Evolutionary conservation across 2,888 invertebrate genomes (phyloP), one percentile per base, ranked within the genome.

Genomic region (Sympetrum striolatum): DNA sequence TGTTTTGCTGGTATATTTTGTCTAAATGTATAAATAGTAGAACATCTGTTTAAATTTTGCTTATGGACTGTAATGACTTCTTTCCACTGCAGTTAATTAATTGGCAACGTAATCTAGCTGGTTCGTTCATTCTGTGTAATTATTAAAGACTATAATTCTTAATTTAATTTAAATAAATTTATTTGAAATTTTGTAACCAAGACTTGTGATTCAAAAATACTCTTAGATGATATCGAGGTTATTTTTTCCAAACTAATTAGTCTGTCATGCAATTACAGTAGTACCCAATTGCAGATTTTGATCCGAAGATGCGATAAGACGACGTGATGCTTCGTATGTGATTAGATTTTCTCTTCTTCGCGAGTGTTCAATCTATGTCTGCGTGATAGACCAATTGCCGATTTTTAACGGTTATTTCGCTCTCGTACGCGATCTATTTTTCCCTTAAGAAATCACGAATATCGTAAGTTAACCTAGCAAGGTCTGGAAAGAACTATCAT

Each of bases 81-180:
- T 18, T 86, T 60, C 60, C 60, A 60, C 60, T 86, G 64, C 60
- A 60, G 86, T 86, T 60, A 15, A 37, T 58, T 37, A 37, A 58
- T 86, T 58, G 64, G 35, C 60, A 37, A n/a, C 18, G 60, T 37
- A 86, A 60, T 31, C 22, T 64, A 81, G 60, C 37, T 82, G 64
- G 73, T 73, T 31, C 73, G 12, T 25, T 73, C 73, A 73, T 25
- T n/a, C 31, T 86, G 37, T 86, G 64, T 86, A 31, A 64, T 37
- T 58, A 86, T 60, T 58, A 37, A 60, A 64, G 31, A 86, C n/a
- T 86, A 86, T n/a, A n/a, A n/a, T 86, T 86, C 86, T 60, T 60
- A 64, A 86, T 86, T 86, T 86, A 86, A 86, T 60, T 86, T 86
- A 58, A 86, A 86, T 86, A 86, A 86, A 86, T 86, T 73, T 73